phyloP scores from a whole-genome alignment of 2,113 vertebrate species.

The Dipodomys ordii region DNA sequence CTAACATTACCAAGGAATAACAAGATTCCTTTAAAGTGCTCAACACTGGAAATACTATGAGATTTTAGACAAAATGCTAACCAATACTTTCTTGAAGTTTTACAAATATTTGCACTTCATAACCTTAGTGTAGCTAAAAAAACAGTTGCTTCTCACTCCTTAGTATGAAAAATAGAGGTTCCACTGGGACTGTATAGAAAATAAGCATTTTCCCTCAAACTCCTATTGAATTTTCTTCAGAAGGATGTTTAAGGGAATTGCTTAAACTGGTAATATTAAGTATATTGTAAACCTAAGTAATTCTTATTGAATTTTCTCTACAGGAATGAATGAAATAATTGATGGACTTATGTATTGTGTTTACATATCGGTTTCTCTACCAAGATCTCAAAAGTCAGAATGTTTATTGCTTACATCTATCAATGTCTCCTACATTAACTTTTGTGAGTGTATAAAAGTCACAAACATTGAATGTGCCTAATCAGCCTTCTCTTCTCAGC shows the following conservation, averaged over 20 bases:
- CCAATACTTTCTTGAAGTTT: background rate
- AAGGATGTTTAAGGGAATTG: background rate
- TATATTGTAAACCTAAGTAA: background rate
- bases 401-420: background rate
- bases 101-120: background rate
- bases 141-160: background rate
- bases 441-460: slow-evolving; percentile 38
- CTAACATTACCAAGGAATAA: background rate
- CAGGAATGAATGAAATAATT: background rate
- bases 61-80: background rate
- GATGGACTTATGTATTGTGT: background rate
- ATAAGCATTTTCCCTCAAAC: background rate
- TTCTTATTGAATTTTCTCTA: background rate
- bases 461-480: background rate
- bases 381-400: background rate
- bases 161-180: background rate
- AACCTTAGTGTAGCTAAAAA: background rate
- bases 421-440: background rate
- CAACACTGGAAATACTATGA: background rate
- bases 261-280: background rate
- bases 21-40: background rate
- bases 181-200: background rate
- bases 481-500: background rate
- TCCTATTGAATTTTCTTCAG: background rate
- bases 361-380: background rate